phyloP scores from a whole-genome alignment of 2,113 vertebrate genomes.

The Calidris pygmaea region DNA sequence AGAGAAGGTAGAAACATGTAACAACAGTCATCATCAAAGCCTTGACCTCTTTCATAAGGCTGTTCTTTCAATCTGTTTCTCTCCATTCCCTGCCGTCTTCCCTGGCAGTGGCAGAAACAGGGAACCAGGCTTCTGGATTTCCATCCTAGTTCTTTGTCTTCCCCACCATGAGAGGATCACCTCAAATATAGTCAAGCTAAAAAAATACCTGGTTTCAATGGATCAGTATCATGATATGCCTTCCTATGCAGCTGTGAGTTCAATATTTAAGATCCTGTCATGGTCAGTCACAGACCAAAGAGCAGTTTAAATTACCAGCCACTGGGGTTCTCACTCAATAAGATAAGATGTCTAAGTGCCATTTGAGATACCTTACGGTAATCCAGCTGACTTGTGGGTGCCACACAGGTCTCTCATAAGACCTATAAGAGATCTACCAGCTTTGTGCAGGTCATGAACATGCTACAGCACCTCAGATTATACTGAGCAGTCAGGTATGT shows the following conservation, averaged over 20 bases:
- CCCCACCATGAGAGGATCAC: background rate
- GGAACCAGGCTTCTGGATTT: background rate
- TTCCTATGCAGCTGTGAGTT: background rate
- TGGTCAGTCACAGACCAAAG: background rate
- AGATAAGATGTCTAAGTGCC: background rate
- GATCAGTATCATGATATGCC: background rate
- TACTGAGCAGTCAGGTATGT: background rate
- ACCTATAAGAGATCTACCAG: background rate
- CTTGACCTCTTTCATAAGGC: background rate
- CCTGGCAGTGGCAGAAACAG: background rate
- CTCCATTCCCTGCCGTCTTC: background rate
- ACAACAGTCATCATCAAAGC: background rate
- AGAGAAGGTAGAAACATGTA: background rate
- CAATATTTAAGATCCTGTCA: background rate
- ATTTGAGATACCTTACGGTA: background rate
- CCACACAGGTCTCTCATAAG: background rate
- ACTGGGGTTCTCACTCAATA: background rate
- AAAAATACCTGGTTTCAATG: background rate
- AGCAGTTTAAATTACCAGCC: background rate
- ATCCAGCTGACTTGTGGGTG: background rate
- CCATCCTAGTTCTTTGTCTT: background rate
- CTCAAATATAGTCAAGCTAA: background rate
- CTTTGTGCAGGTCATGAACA: rapidly evolving
- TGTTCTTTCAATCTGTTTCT: background rate
- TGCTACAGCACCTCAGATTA: background rate